Evolutionary conservation across 2,888 invertebrate species (phyloP).

Genomic region (Stenodera caucasica): DNA sequence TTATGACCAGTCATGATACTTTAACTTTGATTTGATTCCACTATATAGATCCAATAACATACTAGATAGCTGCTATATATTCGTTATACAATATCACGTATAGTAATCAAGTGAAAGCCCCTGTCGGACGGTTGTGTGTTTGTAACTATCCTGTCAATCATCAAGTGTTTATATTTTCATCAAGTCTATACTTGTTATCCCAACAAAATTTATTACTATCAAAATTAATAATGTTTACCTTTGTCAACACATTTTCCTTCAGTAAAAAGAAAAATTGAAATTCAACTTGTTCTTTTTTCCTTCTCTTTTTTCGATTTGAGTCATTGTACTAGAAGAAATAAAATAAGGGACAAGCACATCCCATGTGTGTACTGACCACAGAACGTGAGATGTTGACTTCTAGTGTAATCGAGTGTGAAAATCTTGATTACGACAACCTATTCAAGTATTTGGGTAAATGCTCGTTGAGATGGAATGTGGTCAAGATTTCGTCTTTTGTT

Average conservation of each 20-base stretch:
- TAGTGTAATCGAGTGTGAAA: constrained; percentile 43
- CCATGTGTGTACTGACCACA: constrained; percentile 44
- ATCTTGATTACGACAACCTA: constrained; percentile 38
- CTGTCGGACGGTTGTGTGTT: constrained; percentile 12
- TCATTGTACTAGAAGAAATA: constrained; percentile 22
- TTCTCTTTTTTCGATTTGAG: not conserved
- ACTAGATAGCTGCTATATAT: not conserved
- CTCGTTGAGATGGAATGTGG: constrained; percentile 15
- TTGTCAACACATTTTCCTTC: not conserved
- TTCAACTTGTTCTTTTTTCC: no score
- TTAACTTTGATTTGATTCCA: not conserved
- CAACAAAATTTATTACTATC: constrained; percentile 15
- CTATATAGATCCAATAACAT: not conserved
- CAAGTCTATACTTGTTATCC: constrained; percentile 12
- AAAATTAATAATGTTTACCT: constrained; percentile 23
- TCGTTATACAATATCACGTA: constrained; percentile 2
- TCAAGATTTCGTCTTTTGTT: constrained; percentile 1
- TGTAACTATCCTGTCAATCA: constrained; percentile 20
- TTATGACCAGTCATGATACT: constrained; percentile 1
- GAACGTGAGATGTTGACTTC: constrained; percentile 46
- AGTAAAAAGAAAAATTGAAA: no score
- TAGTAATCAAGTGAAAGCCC: constrained; percentile 18
- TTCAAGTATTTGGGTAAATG: constrained; percentile 31
- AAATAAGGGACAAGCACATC: constrained; percentile 32
- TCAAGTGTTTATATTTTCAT: constrained; percentile 25